A percentile compares a stretch with the other conserved stretches of the same genome.
phyloP scores from a whole-genome alignment of 1,140 invertebrate genomes.

The Idris sp. region DNA sequence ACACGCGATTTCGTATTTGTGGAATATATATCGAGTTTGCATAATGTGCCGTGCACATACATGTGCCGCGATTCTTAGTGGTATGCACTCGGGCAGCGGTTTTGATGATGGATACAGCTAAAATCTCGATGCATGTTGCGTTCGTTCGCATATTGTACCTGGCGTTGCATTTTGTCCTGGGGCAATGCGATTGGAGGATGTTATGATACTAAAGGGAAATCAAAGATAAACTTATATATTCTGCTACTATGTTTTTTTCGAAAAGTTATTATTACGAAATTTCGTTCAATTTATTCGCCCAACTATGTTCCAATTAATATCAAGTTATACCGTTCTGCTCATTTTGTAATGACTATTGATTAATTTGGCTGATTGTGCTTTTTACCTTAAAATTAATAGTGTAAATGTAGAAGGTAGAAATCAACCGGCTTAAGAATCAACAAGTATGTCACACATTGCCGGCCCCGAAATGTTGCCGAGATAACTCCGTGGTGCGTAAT shows the following conservation, averaged over 20 bases:
- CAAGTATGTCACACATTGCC: slow-evolving; percentile 34
- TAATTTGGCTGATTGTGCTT: too few species aligned
- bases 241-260: slow-evolving; percentile 13
- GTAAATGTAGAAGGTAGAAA: too few species aligned
- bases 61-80: slow-evolving; percentile 61
- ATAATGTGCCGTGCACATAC: slow-evolving; percentile 58
- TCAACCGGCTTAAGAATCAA: too few species aligned
- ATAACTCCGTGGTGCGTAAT: slow-evolving; percentile 34
- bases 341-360: too few species aligned
- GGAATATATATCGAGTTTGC: slow-evolving; percentile 58
- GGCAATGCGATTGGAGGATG: slow-evolving; percentile 43
- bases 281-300: too few species aligned
- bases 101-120: slow-evolving; percentile 57
- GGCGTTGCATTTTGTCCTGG: slow-evolving; percentile 42
- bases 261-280: neutral
- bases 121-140: slow-evolving; percentile 57
- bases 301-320: too few species aligned
- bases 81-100: slow-evolving; percentile 56
- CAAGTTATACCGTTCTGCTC: too few species aligned
- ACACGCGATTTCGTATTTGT: slow-evolving; percentile 61
- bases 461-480: slow-evolving; percentile 28
- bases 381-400: too few species aligned
- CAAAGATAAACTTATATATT: too few species aligned
- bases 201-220: slow-evolving; percentile 46
- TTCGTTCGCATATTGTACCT: slow-evolving; percentile 41